A percentile compares a stretch with the other conserved stretches of the same genome.
These are phyloP conservation scores for Columba janthina DNA, from an alignment of 2,113 vertebrate species.

Conservation along the genomic window DNA sequence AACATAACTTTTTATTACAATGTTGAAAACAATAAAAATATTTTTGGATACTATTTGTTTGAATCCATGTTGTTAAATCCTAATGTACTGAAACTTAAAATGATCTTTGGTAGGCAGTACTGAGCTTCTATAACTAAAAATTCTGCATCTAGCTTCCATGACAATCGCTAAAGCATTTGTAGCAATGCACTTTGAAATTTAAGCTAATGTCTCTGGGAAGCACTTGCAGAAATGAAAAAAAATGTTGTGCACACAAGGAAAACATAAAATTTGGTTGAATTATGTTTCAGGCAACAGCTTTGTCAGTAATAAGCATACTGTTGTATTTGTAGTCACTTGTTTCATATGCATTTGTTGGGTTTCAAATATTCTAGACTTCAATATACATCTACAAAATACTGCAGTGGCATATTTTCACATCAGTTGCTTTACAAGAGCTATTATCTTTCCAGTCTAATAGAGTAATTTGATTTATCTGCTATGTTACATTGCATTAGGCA, in stretches of 20 bases:
- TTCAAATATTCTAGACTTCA: conserved; percentile 50
- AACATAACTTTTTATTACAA: neutral
- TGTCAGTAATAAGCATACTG: neutral
- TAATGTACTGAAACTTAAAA: neutral
- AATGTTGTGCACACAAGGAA: neutral
- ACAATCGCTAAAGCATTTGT: neutral
- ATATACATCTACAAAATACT: conserved; percentile 31
- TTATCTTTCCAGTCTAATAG: conserved; percentile 57
- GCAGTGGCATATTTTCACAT: conserved; percentile 26
- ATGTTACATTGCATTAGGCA: conserved; percentile 62
- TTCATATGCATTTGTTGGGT: neutral
- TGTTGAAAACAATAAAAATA: neutral
- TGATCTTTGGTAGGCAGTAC: neutral
- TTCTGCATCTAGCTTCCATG: neutral
- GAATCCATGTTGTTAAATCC: neutral
- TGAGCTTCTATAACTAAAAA: neutral
- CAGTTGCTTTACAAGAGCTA: conserved; percentile 50
- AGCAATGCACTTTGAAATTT: neutral
- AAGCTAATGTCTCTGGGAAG: neutral
- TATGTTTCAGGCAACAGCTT: conserved; percentile 1
- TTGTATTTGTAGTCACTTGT: neutral
- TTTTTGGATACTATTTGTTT: neutral
- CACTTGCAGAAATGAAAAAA: neutral
- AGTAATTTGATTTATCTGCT: conserved; percentile 59
- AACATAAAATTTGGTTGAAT: neutral